Conservation (phyloP, 1,140 invertebrate species). For the Drosophila arizonae region DNA sequence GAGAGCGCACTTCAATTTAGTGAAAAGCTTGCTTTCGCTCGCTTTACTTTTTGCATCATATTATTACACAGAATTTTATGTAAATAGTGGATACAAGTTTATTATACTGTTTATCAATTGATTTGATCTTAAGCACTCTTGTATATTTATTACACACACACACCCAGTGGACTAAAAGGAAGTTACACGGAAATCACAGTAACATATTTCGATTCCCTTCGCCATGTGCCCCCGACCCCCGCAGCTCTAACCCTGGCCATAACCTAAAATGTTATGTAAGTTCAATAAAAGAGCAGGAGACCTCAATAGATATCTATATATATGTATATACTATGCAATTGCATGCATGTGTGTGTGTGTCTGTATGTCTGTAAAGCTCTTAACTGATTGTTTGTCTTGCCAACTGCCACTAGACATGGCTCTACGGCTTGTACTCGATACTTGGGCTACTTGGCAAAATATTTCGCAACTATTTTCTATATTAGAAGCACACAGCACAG, state of each 20-base stretch:
- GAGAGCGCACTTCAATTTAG: slow-evolving; percentile 43
- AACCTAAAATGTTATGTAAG: slow-evolving; percentile 73
- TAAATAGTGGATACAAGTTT: slow-evolving; percentile 77
- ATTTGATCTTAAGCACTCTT: slow-evolving; percentile 79
- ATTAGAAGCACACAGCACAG: slow-evolving; percentile 66
- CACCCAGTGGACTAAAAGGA: slow-evolving; percentile 35
- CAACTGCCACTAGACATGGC: slow-evolving; percentile 64
- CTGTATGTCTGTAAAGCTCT: slow-evolving; percentile 64
- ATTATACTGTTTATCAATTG: slow-evolving; percentile 80
- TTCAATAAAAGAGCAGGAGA: slow-evolving; percentile 64
- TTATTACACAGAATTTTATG: slow-evolving; percentile 67
- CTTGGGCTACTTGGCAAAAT: slow-evolving; percentile 73
- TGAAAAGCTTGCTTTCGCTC: slow-evolving; percentile 44
- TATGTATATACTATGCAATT: slow-evolving; percentile 11
- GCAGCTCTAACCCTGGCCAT: slow-evolving; percentile 40
- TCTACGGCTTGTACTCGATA: slow-evolving; percentile 49
- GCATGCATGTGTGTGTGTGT: slow-evolving; percentile 15
- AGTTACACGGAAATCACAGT: slow-evolving; percentile 73
- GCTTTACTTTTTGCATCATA: slow-evolving; percentile 60
- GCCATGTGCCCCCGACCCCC: slow-evolving; percentile 36
- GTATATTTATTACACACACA: slow-evolving; percentile 70
- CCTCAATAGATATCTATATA: slow-evolving; percentile 17
- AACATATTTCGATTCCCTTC: slow-evolving; percentile 55
- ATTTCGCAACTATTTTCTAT: slow-evolving; percentile 80
- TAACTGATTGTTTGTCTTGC: slow-evolving; percentile 81